Evolutionary conservation across 2,888 invertebrate genomes (phyloP), one percentile per base, ranked within the genome.

Genomic region (Zootermopsis nevadensis): DNA sequence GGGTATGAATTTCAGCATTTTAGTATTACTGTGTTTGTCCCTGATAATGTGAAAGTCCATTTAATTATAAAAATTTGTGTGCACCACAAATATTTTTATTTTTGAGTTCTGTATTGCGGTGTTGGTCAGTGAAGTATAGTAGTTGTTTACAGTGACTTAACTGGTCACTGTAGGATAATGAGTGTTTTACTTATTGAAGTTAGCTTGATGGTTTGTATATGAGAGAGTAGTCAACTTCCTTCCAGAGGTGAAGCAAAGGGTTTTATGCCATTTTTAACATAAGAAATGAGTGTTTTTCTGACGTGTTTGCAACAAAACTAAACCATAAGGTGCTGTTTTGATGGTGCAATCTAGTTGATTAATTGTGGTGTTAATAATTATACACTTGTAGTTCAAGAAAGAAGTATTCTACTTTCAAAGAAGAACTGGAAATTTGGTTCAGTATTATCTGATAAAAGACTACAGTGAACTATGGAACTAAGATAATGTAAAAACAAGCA

Each of bases 301-400:
- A 6, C 12, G 27, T 60, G 60, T 27, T 27, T 27, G 8, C 6
- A 27, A 60, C n/a, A 10, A 60, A 7, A 27, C 4, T 60, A 60
- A 60, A n/a, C n/a, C 60, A 60, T 27, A 60, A 60, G 60, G 60
- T 60, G 60, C 60, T 60, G 60, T 60, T 60, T 60, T 60, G 60
- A 27, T 27, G 60, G 60, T 60, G 60, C 60, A 60, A n/a, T 60
- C n/a, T 10, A n/a, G 27, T 60, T 60, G n/a, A 60, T 60, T 27
- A 60, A 0, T n/a, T 60, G n/a, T 60, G 15, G 4, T 48, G 15
- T 60, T 27, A 27, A 60, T 6, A 27, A 60, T 10, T 27, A 27
- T 12, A n/a, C 27, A 60, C n/a, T 60, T 10, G 27, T 60, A 27
- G 27, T 60, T 48, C 19, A 48, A 48, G 1, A 15, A 12, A 48